Evolutionary conservation across 2,113 vertebrate genomes (phyloP), one percentile per base, ranked within the genome.

Genomic region (Nerophis ophidion): DNA sequence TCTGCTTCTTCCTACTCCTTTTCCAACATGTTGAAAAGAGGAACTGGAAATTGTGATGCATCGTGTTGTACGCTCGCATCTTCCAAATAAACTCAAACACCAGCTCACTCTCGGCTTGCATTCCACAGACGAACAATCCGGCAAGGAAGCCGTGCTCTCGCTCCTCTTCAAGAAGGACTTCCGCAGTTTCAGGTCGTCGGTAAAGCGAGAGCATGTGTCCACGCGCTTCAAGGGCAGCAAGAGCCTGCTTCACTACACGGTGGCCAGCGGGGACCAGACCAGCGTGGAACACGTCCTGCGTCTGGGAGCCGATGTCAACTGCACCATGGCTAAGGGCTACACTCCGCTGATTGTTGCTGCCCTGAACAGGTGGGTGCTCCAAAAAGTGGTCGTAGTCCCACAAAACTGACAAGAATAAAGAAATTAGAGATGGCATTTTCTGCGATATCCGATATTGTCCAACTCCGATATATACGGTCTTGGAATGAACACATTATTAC

Each of bases 331-430:
- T 35, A 78, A 77, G 6, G 90, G 92, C 53, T 92, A 89, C 81
- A 93, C 88, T 0, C 91, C 93, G 0, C 89, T 95, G 57, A 84
- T 91, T 6, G 4, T 93, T 0, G 90, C 92, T 0, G 69, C 89
- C 48, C 83, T 92, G 57, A 78, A 89, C 42, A 85, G 86, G 86
- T 88, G 14, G 35, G 81, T 80, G 51, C 17, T 6, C 5, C 5
- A 26, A 26, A 26, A 26, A 26, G 1, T 26, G 26, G 26, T 26
- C 26, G 26, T 26, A 26, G 26, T 26, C 40, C 5, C 40, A 12
- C 40, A 44, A 2, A 40, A 40, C 2, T 40, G 40, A n/a, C n/a
- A n/a, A n/a, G n/a, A n/a, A n/a, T n/a, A n/a, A n/a, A n/a, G n/a
- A n/a, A n/a, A n/a, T n/a, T n/a, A n/a, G n/a, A n/a, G n/a, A n/a